Base-by-base conservation (phyloP, 2,113 vertebrate species). In the Oryzias curvinotus region DNA sequence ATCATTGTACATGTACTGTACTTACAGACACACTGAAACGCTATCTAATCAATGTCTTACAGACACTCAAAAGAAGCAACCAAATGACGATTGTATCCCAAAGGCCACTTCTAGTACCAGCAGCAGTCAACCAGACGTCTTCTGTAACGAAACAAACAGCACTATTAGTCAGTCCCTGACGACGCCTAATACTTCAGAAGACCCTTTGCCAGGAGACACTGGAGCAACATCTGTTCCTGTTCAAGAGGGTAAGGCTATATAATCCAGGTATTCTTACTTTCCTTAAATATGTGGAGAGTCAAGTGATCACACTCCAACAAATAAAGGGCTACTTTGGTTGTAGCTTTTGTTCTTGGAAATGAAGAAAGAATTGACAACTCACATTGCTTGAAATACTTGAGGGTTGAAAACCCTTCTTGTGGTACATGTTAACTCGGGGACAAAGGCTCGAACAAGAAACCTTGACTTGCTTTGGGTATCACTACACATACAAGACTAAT, bases 1-100 rank as follows among this genome's bases (percentile, higher is more conserved):
- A 36, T 36, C 10, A 3, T 12, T 36, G 36, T 36, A 23, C 21
- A 23, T 23, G 21, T 23, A 36, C 36, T 12, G 10, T 36, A 36
- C 36, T 36, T 12, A 36, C 36, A 36, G 36, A 10, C 36, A 36
- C 36, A 36, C 10, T 36, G 36, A 36, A 16, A 28, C 42, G 16
- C 25, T 21, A 5, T 14, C n/a, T 16, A 42, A 13, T 1, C 77
- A 60, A 68, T 55, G 81, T 21, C 75, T 50, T 7, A 19, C 43
- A 98, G 97, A 97, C 91, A 93, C 96, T 92, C 93, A 97, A 87
- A 96, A 98, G 92, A 98, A 98, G 87, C 94, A 96, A 87, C 92
- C 95, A 84, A 95, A 96, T 0, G 93, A 95, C 73, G 96, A 97
- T 89, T 94, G 95, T 74, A 71, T 95, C 80, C 91, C 95, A 91